A percentile compares a stretch with the other conserved stretches of the same genome.
Evolutionary conservation across 2,888 invertebrate genomes (phyloP).

Genomic region (Sarcophaga caerulescens): DNA sequence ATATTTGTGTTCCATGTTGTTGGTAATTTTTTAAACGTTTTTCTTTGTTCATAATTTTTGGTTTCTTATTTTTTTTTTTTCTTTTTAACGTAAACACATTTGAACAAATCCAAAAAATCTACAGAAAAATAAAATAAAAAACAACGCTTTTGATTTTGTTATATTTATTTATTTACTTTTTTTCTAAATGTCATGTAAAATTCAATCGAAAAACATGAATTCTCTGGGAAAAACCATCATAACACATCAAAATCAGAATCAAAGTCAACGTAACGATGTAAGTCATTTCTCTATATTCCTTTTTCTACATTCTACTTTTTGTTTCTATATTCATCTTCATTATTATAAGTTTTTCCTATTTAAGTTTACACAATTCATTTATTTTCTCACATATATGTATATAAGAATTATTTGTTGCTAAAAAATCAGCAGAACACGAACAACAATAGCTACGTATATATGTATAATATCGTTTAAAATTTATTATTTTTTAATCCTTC

Average conservation of each 20-base stretch:
- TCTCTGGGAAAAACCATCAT: constrained; percentile 62
- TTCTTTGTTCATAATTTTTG: constrained; percentile 7
- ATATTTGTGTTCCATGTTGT: constrained; percentile 47
- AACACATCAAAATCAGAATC: constrained; percentile 58
- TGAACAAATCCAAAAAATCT: not conserved
- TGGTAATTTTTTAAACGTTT: constrained; percentile 46
- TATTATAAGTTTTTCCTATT: not conserved
- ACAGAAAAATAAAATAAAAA: constrained; percentile 19
- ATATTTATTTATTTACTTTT: constrained; percentile 34
- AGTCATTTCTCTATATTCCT: constrained; percentile 45
- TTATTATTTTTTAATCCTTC: too few relatives aligned
- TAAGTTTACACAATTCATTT: not conserved
- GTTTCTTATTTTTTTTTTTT: constrained; percentile 30
- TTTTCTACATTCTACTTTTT: constrained; percentile 31
- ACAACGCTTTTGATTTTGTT: not conserved
- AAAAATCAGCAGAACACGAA: too few relatives aligned
- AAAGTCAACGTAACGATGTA: constrained; percentile 64
- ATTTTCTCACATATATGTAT: too few relatives aligned
- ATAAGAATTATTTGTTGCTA: too few relatives aligned
- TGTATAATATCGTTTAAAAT: too few relatives aligned
- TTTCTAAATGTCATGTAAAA: constrained; percentile 66
- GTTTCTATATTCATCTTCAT: constrained; percentile 21
- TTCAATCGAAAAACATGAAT: constrained; percentile 63
- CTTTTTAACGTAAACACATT: constrained; percentile 10
- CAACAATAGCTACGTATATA: too few relatives aligned